Base-by-base conservation (phyloP, 2,797 vertebrate species). In the Hemibagrus guttatus region DNA sequence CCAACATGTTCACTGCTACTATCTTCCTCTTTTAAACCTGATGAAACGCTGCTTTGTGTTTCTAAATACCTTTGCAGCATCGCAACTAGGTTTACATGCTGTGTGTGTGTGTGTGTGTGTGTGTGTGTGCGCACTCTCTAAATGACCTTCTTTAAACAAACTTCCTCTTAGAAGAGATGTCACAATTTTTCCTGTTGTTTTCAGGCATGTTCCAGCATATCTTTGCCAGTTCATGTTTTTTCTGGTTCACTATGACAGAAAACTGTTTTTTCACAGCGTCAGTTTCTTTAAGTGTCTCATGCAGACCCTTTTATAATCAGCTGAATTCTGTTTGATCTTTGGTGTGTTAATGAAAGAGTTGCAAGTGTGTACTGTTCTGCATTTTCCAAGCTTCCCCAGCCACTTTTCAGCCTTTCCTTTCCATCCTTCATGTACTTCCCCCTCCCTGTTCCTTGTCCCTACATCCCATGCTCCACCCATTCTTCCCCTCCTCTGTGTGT, bases 401-500 rank as follows among this genome's bases (percentile, higher is more conserved):
- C 89, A 89, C 89, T 88, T 86, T 86, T 91, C 89, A 89, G 90
- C 21, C 28, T 61, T 49, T 68, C 64, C n/a, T 49, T 85, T 90
- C 88, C 90, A 88, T 93, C 91, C 88, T 87, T 91, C 89, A 90
- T 88, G 89, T 89, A 58, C 88, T 88, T 64, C 16, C 71, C 56
- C 85, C 87, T 80, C 87, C 63, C 74, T 81, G 28, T 90, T 76
- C 85, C 84, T 84, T 86, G 85, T 80, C 88, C 82, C 81, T 84
- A 86, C 68, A 86, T 90, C 69, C 85, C 85, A 85, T 86, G 87
- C 91, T 92, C 92, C 90, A 93, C 92, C 93, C 90, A 93, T 76
- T 93, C 83, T 78, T 79, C 75, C 83, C 86, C 88, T 82, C 83
- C 78, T 63, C 31, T 84, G 19, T 6, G 84, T 80, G 39, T 75